Evolutionary conservation across 2,797 vertebrate species (phyloP), one percentile per base, ranked within the genome.

Genomic region (Gambelia wislizenii): DNA sequence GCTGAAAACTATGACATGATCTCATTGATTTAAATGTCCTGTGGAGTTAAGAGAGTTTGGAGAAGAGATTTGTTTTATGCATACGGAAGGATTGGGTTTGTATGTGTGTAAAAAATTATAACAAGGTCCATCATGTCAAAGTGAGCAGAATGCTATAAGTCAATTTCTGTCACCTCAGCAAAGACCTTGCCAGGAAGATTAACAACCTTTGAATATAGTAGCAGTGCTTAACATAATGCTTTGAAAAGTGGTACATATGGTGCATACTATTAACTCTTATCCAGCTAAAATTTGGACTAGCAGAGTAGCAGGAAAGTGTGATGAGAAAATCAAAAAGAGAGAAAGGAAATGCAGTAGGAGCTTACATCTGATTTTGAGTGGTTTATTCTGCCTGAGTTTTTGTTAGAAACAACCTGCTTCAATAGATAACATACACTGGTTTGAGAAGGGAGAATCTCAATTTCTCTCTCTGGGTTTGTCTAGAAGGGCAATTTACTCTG

Each of bases 131-230:
- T n/a, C 78, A 54, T 1, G 47, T 18, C 77, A 84, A 90, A 77
- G 2, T 0, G 39, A 0, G 7, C 74, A n/a, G 83, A 72, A 52
- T n/a, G 67, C 0, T 54, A n/a, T 0, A 0, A 69, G 83, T 89
- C 72, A 78, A 27, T 69, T 91, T 88, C 64, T 81, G 44, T 83
- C 49, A 42, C 74, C 52, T 69, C 67, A 36, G 59, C 16, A 20
- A 89, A 90, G 27, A 56, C 61, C 33, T 69, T 84, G 54, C 42
- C 67, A n/a, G 74, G 56, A 79, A 79, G 33, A 84, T 90, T 72
- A 87, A 87, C 59, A 89, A 33, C 69, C 25, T 85, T 1, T 2
- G 86, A 89, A 22, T 49, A 6, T 5, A 67, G 25, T 83, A 78
- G 54, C 6, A 18, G 52, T 18, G 8, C 36, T 90, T 84, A 79